Evolutionary conservation across 2,113 vertebrate genomes (phyloP).

Genomic region (Pseudonaja textilis): DNA sequence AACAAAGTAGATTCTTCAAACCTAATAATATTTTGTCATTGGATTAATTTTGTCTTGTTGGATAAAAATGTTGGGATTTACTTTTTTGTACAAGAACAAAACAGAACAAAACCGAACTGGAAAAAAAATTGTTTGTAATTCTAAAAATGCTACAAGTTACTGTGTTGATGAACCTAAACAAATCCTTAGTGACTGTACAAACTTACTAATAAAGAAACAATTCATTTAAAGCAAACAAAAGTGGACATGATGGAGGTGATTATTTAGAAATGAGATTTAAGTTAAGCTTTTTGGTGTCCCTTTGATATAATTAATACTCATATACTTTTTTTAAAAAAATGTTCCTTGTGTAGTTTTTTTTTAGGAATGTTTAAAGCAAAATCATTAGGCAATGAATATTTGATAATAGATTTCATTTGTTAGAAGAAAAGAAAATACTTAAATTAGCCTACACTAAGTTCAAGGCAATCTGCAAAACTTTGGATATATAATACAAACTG

Average conservation of each 20-base stretch:
- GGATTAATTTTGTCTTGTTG: not conserved
- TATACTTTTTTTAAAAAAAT: not conserved
- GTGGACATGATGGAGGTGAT: not conserved
- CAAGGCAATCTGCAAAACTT: not conserved
- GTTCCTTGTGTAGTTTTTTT: not conserved
- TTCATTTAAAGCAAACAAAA: not conserved
- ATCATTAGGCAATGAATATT: not conserved
- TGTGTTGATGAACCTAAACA: not conserved
- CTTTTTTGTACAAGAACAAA: not conserved
- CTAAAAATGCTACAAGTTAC: not conserved
- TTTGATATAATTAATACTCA: not conserved
- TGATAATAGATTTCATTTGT: not conserved
- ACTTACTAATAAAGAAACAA: not conserved
- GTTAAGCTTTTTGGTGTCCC: not conserved
- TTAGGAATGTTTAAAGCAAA: not conserved
- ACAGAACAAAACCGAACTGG: not conserved
- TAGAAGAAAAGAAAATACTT: not conserved
- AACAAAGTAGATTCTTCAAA: not conserved
- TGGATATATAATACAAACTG: slow-evolving; percentile 1
- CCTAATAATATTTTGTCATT: not conserved
- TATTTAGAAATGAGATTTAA: not conserved
- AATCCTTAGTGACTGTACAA: not conserved
- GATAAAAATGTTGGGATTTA: not conserved
- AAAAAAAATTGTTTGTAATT: not conserved
- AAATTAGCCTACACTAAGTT: not conserved